Conservation (phyloP, 1,140 invertebrate genomes). For the Brachionus paranguensis region DNA sequence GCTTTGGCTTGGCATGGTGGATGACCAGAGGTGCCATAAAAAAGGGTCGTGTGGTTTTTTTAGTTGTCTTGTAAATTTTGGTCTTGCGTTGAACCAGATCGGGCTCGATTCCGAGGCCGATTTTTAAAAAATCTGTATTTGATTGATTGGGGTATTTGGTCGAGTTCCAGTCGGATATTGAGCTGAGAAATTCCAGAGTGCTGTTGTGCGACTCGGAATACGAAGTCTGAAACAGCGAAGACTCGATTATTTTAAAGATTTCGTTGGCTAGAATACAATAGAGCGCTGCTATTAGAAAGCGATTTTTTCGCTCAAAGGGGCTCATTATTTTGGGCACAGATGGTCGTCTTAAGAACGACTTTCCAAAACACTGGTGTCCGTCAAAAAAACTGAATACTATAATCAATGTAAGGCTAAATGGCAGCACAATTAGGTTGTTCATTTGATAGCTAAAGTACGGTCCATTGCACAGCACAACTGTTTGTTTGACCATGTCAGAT, state of each 20-base stretch:
- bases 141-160: not conserved
- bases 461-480: slow-evolving; percentile 18
- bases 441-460: slow-evolving; percentile 31
- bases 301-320: slow-evolving; percentile 20
- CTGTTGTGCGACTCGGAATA: not conserved
- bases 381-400: slow-evolving; percentile 37
- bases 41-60: slow-evolving; percentile 2
- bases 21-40: slow-evolving; percentile 27
- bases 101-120: slow-evolving; percentile 23
- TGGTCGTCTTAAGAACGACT: not conserved
- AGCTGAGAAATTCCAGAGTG: not conserved
- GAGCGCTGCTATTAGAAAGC: slow-evolving; percentile 21
- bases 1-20: slow-evolving; percentile 23
- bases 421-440: slow-evolving; percentile 8
- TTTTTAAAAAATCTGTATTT: slow-evolving; percentile 1
- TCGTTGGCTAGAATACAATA: slow-evolving; percentile 34
- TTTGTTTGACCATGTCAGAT: slow-evolving; percentile 20
- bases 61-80: not conserved
- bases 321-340: not conserved
- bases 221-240: not conserved
- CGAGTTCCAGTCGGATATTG: not conserved
- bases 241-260: slow-evolving; percentile 36
- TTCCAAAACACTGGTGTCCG: not conserved
- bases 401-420: slow-evolving; percentile 2
- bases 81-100: not conserved